Percentiles rank a stretch among this genome's conserved stretches.
phyloP scores from a whole-genome alignment of 2,797 vertebrate genomes.

The Lacerta bilineata region DNA sequence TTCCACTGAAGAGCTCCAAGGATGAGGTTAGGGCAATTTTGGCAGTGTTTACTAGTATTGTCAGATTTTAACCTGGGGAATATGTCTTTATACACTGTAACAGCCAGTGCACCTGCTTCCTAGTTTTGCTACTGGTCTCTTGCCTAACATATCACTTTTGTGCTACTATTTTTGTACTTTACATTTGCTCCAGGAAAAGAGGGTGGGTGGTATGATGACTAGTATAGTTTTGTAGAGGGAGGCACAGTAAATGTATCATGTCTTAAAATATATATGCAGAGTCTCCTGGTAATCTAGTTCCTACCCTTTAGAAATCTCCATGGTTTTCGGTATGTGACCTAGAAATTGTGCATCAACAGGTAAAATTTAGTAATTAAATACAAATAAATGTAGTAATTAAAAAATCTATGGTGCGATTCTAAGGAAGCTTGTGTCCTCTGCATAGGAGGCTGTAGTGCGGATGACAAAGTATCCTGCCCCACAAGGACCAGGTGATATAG shows the following conservation, averaged over 20 bases:
- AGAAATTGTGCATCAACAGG: background rate
- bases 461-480: conserved; percentile 78
- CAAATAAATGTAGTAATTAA: background rate
- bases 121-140: background rate
- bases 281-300: background rate
- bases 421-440: conserved; percentile 26
- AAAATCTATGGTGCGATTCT: background rate
- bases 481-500: conserved; percentile 81
- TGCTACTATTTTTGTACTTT: too few species aligned
- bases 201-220: background rate
- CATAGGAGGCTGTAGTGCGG: conserved; percentile 75
- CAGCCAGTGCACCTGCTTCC: background rate
- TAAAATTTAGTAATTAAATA: background rate
- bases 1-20: conserved; percentile 20
- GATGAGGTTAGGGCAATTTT: conserved; percentile 25
- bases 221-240: background rate
- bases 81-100: background rate
- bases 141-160: background rate
- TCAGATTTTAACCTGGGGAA: background rate
- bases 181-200: background rate
- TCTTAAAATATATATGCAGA: background rate
- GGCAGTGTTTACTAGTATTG: background rate
- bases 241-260: background rate
- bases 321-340: background rate
- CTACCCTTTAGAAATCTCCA: background rate